Base-by-base conservation (phyloP, 2,113 vertebrate species). In the Halichoeres trimaculatus region DNA sequence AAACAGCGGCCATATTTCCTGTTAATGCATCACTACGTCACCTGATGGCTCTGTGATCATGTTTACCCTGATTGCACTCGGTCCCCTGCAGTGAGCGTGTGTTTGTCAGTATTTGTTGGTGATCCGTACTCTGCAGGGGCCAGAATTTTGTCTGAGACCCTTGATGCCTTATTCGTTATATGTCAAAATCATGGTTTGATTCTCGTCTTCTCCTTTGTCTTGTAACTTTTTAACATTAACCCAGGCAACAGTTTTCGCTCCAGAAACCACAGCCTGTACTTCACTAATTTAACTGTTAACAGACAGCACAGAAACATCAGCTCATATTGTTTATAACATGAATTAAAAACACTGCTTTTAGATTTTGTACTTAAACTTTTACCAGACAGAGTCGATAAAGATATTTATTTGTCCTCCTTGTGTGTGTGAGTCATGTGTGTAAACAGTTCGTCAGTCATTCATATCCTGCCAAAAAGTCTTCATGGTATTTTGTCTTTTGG, bases 81-180 rank as follows among this genome's bases (percentile, higher is more conserved):
- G 16, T 50, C 50, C 61, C 26, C 47, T 43, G 57, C 50, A 14
- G 62, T 59, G 65, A 34, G 23, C 61, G n/a, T n/a, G 45, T 56
- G 43, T 20, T 53, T 47, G 53, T 66, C n/a, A 23, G 41, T 65
- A 24, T 36, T 38, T 69, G 11, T 57, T 40, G 36, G 14, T 61
- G 54, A 41, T 61, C 62, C 52, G 66, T 63, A 57, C 23, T 30
- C 62, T 52, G 45, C 24, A 10, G 23, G 23, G 43, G 62, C 16
- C 60, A 41, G 43, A 58, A 52, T 54, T 35, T 47, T 3, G 62
- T 66, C 54, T 38, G 60, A 76, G 58, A 62, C 58, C 74, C 50
- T 70, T 63, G 50, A 72, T 88, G 87, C 85, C 89, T 90, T 87
- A 80, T 70, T 60, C 20, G 6, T 76, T 63, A 70, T 61, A 61